A percentile compares a stretch with the other conserved stretches of the same genome.
phyloP scores from a whole-genome alignment of 2,797 vertebrate genomes.

The Thalassophryne amazonica region DNA sequence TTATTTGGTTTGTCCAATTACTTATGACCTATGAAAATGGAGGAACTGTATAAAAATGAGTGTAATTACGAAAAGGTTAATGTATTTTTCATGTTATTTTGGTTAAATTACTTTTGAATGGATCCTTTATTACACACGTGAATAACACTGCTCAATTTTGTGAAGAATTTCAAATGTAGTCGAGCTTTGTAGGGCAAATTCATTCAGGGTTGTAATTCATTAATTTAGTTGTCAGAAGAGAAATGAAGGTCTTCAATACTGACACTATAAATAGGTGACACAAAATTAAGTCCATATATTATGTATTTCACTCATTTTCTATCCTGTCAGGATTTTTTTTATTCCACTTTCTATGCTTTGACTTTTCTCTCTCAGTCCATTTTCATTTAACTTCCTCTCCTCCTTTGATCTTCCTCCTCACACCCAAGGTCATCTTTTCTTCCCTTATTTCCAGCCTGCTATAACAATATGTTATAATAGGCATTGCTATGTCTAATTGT shows the following conservation, averaged over 20 bases:
- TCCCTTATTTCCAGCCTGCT: background rate
- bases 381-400: background rate
- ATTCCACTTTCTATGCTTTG: background rate
- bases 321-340: constrained; percentile 27
- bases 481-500: constrained; percentile 42
- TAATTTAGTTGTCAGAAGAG: background rate
- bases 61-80: too few species aligned
- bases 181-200: background rate
- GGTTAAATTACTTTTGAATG: too few species aligned
- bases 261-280: constrained; percentile 29
- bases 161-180: background rate
- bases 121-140: too few species aligned
- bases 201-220: background rate
- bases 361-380: background rate
- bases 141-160: too few species aligned
- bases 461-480: constrained; percentile 4
- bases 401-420: constrained; percentile 3
- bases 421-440: background rate
- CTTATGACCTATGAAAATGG: too few species aligned
- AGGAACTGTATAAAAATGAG: too few species aligned
- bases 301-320: constrained; percentile 35
- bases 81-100: too few species aligned
- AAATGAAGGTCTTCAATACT: constrained; percentile 17
- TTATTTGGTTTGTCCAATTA: too few species aligned
- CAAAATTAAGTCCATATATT: constrained; percentile 37